phyloP scores from a whole-genome alignment of 2,888 invertebrate species.

The Drosophila imparisetae region DNA sequence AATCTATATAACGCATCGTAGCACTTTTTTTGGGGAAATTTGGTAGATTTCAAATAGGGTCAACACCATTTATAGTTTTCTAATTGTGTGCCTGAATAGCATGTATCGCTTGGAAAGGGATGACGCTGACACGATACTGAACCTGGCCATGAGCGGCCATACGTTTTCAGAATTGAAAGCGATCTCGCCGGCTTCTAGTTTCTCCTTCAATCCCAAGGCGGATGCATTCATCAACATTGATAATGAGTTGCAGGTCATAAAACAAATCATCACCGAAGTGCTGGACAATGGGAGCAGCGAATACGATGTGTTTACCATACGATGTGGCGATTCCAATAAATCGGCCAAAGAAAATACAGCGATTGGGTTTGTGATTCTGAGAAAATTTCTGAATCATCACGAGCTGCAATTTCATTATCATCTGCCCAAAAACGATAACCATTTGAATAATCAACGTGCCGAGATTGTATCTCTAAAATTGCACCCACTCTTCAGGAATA shows the following conservation, averaged over 20 bases:
- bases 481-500: conserved; percentile 74
- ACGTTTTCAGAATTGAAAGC: too few relatives aligned
- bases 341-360: conserved; percentile 56
- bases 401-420: conserved; percentile 59
- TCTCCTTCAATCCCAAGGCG: conserved; percentile 37
- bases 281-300: conserved; percentile 56
- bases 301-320: conserved; percentile 71
- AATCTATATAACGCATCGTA: conserved; percentile 79
- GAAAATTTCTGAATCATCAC: conserved; percentile 39
- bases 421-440: conserved; percentile 38
- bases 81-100: conserved; percentile 18
- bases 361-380: conserved; percentile 78
- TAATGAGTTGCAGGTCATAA: conserved; percentile 48
- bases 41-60: conserved; percentile 35
- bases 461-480: conserved; percentile 74
- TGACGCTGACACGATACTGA: conserved; percentile 24
- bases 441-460: conserved; percentile 46
- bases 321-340: conserved; percentile 72
- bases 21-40: conserved; percentile 76
- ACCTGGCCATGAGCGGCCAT: conserved; percentile 12
- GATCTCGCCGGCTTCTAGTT: conserved; percentile 15
- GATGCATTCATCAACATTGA: conserved; percentile 28
- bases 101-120: conserved; percentile 39
- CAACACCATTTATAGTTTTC: background rate
- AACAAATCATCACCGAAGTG: conserved; percentile 62